Base-by-base conservation (phyloP, 2,888 invertebrate species). In the Blastobasis lacticolella region DNA sequence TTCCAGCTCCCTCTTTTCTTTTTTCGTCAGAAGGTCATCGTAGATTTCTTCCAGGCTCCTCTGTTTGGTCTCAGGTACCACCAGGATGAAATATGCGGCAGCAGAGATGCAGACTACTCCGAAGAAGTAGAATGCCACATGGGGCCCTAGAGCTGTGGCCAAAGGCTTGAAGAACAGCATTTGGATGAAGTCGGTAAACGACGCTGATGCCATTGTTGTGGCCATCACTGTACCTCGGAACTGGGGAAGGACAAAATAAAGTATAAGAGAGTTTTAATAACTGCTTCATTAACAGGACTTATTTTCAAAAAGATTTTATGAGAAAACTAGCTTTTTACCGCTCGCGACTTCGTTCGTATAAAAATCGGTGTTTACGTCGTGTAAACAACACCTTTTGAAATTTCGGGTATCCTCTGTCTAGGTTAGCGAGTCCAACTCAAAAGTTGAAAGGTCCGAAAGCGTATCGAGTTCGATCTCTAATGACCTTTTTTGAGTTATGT, bases 201-300 rank as follows among this genome's bases (percentile, higher is more conserved):
- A 69, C 0, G 81, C 73, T 0, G 61, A n/a, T 0, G 79, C 65
- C 81, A 82, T 82, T 0, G 79, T 69, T 0, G 62, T 59, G 0
- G 77, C 85, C 69, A 83, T 72, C 0, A 86, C 79, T 5, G 79
- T 77, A 1, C 80, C 79, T 2, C 86, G 81, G 49, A 80, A 83
- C 86, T 87, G 74, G n/a, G 76, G 78, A 51, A n/a, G 49, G 50
- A 44, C 52, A 36, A 37, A 23, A 3, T 9, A 38, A 41, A 50
- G n/a, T 48, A 45, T 41, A 38, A 23, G 23, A 23, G 23, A 23
- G 23, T 23, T 23, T 23, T 23, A 23, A 23, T 23, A 23, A 23
- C 23, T 23, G 23, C 23, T 23, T 3, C 23, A 23, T 23, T 23
- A 23, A 23, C 23, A 23, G 23, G 23, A 23, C 23, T 23, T 23